These are phyloP conservation scores for Zeugodacus cucurbitae DNA, from an alignment of 1,140 invertebrate species.

Conservation along the genomic window DNA sequence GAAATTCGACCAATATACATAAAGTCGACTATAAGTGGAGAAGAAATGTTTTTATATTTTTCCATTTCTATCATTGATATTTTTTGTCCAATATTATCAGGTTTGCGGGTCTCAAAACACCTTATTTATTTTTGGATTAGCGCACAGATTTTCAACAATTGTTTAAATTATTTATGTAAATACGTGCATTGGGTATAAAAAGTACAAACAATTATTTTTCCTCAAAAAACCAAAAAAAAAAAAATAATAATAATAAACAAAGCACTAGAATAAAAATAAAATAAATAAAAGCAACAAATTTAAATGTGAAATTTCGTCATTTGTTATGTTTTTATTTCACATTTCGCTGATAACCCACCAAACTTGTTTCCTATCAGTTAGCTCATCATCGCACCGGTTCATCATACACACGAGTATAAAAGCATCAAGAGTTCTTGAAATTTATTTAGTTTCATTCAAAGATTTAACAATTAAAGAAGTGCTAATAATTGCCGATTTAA, in stretches of 20 bases:
- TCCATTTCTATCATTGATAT: too few relatives aligned
- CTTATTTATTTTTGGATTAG: too few relatives aligned
- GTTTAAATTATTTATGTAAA: neutral
- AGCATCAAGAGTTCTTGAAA: neutral
- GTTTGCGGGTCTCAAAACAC: too few relatives aligned
- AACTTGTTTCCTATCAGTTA: neutral
- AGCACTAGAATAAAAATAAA: neutral
- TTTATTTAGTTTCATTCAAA: neutral
- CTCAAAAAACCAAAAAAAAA: too few relatives aligned
- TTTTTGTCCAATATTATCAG: too few relatives aligned
- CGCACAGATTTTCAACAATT: too few relatives aligned
- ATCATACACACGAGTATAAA: neutral
- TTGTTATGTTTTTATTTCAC: neutral
- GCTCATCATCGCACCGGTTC: neutral
- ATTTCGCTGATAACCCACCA: neutral
- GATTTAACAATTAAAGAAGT: neutral
- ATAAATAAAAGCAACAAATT: neutral
- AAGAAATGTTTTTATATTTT: too few relatives aligned
- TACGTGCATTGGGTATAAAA: neutral
- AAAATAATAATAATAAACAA: too few relatives aligned
- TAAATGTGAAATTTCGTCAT: neutral
- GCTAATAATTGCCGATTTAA: neutral
- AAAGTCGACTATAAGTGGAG: too few relatives aligned
- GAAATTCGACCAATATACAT: too few relatives aligned
- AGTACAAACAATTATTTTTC: neutral